Conservation (phyloP, 2,113 vertebrate genomes). For the Prionailurus viverrinus region DNA sequence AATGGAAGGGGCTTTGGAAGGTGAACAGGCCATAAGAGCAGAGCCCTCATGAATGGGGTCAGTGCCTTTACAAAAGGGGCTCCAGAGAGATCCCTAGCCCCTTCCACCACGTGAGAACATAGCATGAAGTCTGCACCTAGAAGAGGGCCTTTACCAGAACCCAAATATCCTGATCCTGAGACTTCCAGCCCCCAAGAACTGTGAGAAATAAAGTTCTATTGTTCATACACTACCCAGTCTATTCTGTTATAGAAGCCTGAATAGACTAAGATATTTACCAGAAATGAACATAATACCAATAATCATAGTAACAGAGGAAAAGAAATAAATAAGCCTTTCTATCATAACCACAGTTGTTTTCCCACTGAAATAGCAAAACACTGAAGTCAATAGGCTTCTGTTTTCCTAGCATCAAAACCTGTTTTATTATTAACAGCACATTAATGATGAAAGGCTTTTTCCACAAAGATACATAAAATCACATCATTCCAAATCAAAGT, state of each 20-base stretch:
- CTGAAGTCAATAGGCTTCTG: background rate
- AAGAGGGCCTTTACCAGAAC: background rate
- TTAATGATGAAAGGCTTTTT: background rate
- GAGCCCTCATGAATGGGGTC: background rate
- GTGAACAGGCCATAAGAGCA: background rate
- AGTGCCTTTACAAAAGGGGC: background rate
- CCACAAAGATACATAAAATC: constrained; percentile 28
- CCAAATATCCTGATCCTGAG: background rate
- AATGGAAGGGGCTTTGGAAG: background rate
- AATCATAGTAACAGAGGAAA: constrained; percentile 40
- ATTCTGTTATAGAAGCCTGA: background rate
- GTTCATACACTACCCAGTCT: background rate
- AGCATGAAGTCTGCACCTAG: background rate
- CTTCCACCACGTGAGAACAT: background rate
- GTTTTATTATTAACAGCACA: background rate
- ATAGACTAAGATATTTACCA: background rate
- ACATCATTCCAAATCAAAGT: constrained; percentile 1
- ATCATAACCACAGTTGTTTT: constrained; percentile 16
- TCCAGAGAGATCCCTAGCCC: background rate
- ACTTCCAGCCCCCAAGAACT: background rate
- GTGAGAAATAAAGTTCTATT: background rate
- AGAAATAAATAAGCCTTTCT: background rate
- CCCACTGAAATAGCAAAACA: background rate
- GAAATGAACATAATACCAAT: constrained; percentile 19
- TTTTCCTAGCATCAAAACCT: constrained; percentile 6